Base-by-base conservation (phyloP, 2,888 invertebrate species). In the Amphipoea lucens region DNA sequence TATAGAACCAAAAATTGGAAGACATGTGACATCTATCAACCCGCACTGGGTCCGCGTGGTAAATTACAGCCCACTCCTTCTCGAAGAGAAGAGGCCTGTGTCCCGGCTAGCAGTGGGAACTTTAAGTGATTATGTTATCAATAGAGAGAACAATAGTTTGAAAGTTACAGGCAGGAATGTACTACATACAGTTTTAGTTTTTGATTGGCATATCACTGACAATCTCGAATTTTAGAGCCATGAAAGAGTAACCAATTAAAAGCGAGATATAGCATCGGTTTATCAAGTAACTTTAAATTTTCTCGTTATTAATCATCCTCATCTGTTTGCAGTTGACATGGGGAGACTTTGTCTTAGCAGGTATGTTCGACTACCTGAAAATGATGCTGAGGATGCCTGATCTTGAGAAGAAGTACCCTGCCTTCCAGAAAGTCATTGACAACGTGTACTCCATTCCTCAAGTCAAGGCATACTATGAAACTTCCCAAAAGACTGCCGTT, bases 361-460 rank as follows among this genome's bases (percentile, higher is more conserved):
- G 93, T 6, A 74, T 89, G 76, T 88, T 91, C 17, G 92, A 91
- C 66, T 90, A 88, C 81, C 65, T 93, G 9, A 92, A 90, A 74
- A 23, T 42, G 0, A 82, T 91, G 82, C 72, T 92, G 7, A 81
- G 85, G 54, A 90, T 90, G 54, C 90, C 92, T 5, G 93, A 95
- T 36, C 62, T 94, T 3, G 93, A 92, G 71, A 89, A 93, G 72
- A 92, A 93, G 79, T 93, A 94, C 83, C 96, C 96, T 0, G 90
- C 90, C 23, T 82, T 96, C 87, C 92, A 94, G 85, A 94, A 94
- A 68, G 73, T 96, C 36, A 77, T 87, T 1, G 91, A 94, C 3
- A 91, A 90, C 62, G 93, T 96, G 2, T 87, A 88, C 4, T 86
- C 92, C 6, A 81, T 90, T 66, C 95, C 95, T 0, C 93, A 93